Evolutionary conservation across 2,888 invertebrate species (phyloP).

Genomic region (Malacosoma neustria): DNA sequence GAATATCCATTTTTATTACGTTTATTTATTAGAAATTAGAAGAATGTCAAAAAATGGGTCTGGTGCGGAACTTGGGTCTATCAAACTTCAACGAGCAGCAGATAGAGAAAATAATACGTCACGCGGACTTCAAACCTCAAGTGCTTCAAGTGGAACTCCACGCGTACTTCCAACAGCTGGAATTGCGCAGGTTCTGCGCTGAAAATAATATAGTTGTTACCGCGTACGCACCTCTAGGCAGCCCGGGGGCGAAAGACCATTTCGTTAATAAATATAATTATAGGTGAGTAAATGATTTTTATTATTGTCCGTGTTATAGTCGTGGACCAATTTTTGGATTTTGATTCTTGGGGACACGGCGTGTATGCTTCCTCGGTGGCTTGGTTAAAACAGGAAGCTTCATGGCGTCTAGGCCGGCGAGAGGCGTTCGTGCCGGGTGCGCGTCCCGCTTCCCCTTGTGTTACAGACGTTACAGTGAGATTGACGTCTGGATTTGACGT

Average conservation of each 20-base stretch:
- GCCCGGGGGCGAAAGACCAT: conserved; percentile 80
- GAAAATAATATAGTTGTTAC: conserved; percentile 78
- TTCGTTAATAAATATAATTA: conserved; percentile 78
- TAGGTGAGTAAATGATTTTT: conserved; percentile 61
- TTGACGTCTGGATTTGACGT: too few species aligned
- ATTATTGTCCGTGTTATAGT: too few species aligned
- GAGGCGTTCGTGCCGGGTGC: too few species aligned
- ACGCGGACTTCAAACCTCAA: conserved; percentile 79
- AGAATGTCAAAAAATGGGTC: conserved; percentile 77
- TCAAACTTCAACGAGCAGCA: conserved; percentile 87
- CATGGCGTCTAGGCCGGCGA: too few species aligned
- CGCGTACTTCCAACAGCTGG: conserved; percentile 82
- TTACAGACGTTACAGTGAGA: too few species aligned
- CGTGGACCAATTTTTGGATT: too few species aligned
- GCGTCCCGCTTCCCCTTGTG: too few species aligned
- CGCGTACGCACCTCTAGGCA: conserved; percentile 83
- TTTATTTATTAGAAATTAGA: conserved; percentile 78
- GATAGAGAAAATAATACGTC: conserved; percentile 75
- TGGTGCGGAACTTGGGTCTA: conserved; percentile 81
- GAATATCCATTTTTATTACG: not conserved
- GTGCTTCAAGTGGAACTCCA: conserved; percentile 85
- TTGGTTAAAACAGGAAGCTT: too few species aligned
- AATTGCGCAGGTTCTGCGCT: conserved; percentile 77
- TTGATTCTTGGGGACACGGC: too few species aligned
- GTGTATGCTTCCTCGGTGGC: too few species aligned